Evolutionary conservation across 2,888 invertebrate species (phyloP), one percentile per base, ranked within the genome.

Genomic region (Xanthorhoe spadicearia): DNA sequence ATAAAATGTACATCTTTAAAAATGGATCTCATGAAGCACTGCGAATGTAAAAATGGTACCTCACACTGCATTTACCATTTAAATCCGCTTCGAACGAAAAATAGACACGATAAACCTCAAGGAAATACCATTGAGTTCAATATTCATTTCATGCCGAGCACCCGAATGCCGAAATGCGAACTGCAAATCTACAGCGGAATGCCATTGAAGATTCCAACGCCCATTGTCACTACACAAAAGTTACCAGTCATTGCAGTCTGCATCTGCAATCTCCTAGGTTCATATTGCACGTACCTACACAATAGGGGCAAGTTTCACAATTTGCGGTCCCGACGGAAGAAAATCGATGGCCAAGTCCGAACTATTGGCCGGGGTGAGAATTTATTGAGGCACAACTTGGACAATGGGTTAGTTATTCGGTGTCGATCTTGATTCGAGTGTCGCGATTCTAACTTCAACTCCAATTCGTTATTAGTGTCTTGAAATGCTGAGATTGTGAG

Each of bases 271-370:
- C 83, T 76, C 78, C 74, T 50, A 74, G 78, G 82, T 86, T 85
- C 86, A 85, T 87, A 86, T 83, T 87, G 87, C 85, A 83, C 80
- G 79, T 81, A 71, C 75, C 75, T 81, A 82, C 79, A 87, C 87
- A 88, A 88, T 84, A 74, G 80, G 79, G 76, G 75, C 78, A 86
- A 87, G 83, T 87, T 86, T 83, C 83, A 84, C 86, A 85, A 86
- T 87, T 86, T 87, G 87, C 80, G 87, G 88, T 75, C 74, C 76
- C 78, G 76, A 80, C 76, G 77, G 77, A 84, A 84, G 83, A 85
- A 85, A 85, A 85, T 85, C 86, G 84, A 83, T 85, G 82, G 77
- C 70, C 69, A 76, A 77, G 74, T 79, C 74, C 77, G 70, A 83
- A 87, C 87, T 87, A 86, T 86, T 79, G 86, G 81, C 79, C 69